Evolutionary conservation across 2,888 invertebrate genomes (phyloP).

Genomic region (Nemurella pictetii): DNA sequence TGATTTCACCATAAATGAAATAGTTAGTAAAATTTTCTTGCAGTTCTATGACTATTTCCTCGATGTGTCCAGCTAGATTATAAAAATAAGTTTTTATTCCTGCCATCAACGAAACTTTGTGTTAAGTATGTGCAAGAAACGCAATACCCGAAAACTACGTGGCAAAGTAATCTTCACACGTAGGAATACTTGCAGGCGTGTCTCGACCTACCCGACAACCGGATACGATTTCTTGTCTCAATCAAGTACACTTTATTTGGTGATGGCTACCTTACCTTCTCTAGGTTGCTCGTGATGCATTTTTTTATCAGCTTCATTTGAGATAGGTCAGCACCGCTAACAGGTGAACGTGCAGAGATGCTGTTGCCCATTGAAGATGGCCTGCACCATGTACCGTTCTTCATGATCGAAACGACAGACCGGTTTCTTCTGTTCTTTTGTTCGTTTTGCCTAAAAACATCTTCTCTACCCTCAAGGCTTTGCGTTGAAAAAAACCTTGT

Average conservation of each 20-base stretch:
- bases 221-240: not conserved
- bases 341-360: not conserved
- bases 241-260: not conserved
- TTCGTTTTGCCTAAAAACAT: constrained; percentile 1
- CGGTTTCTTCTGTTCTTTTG: not conserved
- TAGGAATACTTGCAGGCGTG: too few species aligned
- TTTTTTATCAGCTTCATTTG: not conserved
- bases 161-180: too few species aligned
- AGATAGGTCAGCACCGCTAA: constrained; percentile 11
- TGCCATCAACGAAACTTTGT: too few species aligned
- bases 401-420: not conserved
- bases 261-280: not conserved
- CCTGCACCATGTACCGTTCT: constrained; percentile 1
- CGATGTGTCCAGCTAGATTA: too few species aligned
- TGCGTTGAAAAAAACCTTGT: not conserved
- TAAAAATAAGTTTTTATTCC: too few species aligned
- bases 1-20: too few species aligned
- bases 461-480: not conserved
- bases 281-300: not conserved
- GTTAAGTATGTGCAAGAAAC: too few species aligned
- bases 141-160: too few species aligned
- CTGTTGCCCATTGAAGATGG: not conserved
- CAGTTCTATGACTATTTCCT: too few species aligned
- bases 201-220: not conserved
- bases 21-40: too few species aligned